A percentile compares a stretch with the other conserved stretches of the same genome.
These are phyloP conservation scores for Danaus plexippus DNA, from an alignment of 1,140 invertebrate species.

Conservation along the genomic window DNA sequence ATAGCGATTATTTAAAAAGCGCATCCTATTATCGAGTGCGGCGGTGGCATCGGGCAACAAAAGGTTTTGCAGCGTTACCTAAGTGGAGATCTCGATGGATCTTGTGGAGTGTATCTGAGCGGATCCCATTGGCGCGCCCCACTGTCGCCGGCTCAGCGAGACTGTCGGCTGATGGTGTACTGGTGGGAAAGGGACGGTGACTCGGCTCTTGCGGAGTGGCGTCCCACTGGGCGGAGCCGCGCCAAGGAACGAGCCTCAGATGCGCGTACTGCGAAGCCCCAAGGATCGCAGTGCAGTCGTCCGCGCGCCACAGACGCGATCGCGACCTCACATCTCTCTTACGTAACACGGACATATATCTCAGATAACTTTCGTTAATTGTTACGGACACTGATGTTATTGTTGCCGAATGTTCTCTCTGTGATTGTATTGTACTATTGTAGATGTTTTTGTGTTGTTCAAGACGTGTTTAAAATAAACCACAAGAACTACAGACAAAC, in stretches of 20 bases:
- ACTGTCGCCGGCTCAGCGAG: conserved; percentile 60
- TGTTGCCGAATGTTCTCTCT: no score
- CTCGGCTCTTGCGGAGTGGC: conserved; percentile 60
- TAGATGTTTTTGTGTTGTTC: no score
- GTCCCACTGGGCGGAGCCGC: conserved; percentile 69
- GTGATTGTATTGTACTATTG: no score
- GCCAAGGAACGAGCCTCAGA: conserved; percentile 67
- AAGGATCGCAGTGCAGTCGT: conserved; percentile 70
- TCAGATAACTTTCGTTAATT: no score
- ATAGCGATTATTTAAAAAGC: conserved; percentile 64
- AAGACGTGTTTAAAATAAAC: no score
- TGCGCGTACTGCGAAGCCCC: conserved; percentile 59
- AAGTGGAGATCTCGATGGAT: conserved; percentile 71
- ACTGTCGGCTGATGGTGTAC: conserved; percentile 26
- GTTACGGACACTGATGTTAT: no score
- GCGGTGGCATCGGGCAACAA: conserved; percentile 37
- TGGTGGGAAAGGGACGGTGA: conserved; percentile 54
- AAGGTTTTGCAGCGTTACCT: conserved; percentile 70
- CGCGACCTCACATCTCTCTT: conserved; percentile 44
- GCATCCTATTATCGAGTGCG: conserved; percentile 70
- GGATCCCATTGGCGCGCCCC: conserved; percentile 69
- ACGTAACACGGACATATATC: conserved; percentile 39
- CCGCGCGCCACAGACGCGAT: conserved; percentile 53
- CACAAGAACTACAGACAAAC: no score
- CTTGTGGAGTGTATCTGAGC: conserved; percentile 68